Base-by-base conservation (phyloP, 2,113 vertebrate genomes). In the cat (Felis catus) region DNA sequence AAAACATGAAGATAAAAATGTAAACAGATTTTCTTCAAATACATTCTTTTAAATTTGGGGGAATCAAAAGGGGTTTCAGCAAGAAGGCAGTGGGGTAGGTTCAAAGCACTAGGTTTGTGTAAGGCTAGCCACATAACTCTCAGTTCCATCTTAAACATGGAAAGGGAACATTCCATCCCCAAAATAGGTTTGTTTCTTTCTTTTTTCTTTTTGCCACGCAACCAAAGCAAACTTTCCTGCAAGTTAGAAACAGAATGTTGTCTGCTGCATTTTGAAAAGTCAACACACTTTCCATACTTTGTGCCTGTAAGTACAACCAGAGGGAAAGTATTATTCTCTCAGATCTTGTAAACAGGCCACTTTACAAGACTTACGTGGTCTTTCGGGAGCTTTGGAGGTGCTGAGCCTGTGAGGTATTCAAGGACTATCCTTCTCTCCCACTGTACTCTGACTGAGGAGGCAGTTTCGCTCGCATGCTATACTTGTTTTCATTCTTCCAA, bases 211-310 rank as follows among this genome's bases (percentile, higher is more conserved):
- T 88, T 90, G 16, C 8, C 27, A 53, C 7, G 41, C 18, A 91
- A 86, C 31, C 66, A 93, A 76, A 91, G 61, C 66, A 82, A 93
- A 55, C 51, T 71, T 85, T 14, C 23, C 53, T 31, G 61, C 23
- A 87, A 85, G 19, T 39, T 80, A 95, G 1, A 91, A 48, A 74
- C 53, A 89, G 66, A 78, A 73, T 31, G 29, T 58, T 88, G 71
- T 71, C 48, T 91, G 53, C 33, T 78, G 4, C 13, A 33, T 79
- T 97, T 89, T 89, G 96, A 96, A 92, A 94, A 65, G 7, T 1
- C 0, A 0, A 33, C 66, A 73, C 4, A 27, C 79, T 91, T 48
- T 71, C 53, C 55, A 16, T 3, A 73, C 31, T 29, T 97, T 92
- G n/a, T 53, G 79, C 82, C 55, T 82, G 95, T 97, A 94, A 96